Base-by-base conservation (phyloP, 2,113 vertebrate genomes). In the Paralichthys olivaceus region DNA sequence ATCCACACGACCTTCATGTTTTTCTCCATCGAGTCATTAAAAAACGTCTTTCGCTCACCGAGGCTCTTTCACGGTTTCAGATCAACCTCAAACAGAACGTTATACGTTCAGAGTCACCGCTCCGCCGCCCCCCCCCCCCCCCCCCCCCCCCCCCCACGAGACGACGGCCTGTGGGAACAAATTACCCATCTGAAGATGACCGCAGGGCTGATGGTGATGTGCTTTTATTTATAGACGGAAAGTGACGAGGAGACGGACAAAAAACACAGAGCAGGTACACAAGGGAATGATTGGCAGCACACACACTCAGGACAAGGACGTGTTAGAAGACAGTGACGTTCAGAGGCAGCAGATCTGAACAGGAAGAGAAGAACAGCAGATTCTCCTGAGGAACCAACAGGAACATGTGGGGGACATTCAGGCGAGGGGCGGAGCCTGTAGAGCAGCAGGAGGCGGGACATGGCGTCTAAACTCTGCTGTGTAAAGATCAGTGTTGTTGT, bases 211-310 rank as follows among this genome's bases (percentile, higher is more conserved):
- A 61, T 19, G 43, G 5, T 7, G 58, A 65, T 59, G 67, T 58
- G 70, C 58, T 79, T 84, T 80, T 86, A 86, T 89, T 84, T 75
- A 82, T 82, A 84, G 79, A 69, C 49, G n/a, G 17, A 17, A 32
- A 65, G 58, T 29, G n/a, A 23, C 13, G 53, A 54, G 58, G 58
- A 23, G 19, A 75, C 14, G 29, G 60, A 71, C 69, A 78, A 23
- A 75, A 7, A n/a, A 19, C 65, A 20, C 45, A 62, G 34, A 37
- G 34, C 43, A 47, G 43, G 43, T 15, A 47, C 43, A 47, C 43
- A 47, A 14, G 72, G 59, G 72, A 70, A 58, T 45, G 75, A 76
- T 26, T 37, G 28, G 1, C n/a, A 17, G 43, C 28, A 68, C 51
- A 61, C 26, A 40, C 34, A 70, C 40, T 40, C 37, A 40, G 37